Evolutionary conservation across 1,140 invertebrate species (phyloP).

Genomic region (Sycobia sp.): DNA sequence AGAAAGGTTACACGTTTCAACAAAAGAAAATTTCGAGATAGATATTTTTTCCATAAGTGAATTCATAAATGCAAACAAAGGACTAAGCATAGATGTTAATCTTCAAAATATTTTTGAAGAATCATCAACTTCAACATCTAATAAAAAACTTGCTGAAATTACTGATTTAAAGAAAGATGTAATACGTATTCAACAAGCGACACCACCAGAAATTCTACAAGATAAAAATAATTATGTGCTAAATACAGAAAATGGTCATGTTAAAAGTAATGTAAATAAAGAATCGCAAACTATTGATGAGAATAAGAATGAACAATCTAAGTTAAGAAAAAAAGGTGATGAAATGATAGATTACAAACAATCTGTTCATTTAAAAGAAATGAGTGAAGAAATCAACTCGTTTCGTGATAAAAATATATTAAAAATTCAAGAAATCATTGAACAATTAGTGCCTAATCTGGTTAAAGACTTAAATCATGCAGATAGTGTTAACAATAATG

Average conservation of each 20-base stretch:
- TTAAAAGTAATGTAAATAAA: slow-evolving; percentile 14
- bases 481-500: background rate
- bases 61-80: slow-evolving; percentile 40
- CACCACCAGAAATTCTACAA: background rate
- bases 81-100: slow-evolving; percentile 29
- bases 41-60: slow-evolving; percentile 44
- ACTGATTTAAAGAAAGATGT: slow-evolving; percentile 15
- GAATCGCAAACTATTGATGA: slow-evolving; percentile 5
- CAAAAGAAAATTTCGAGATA: slow-evolving; percentile 35
- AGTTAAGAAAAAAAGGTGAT: slow-evolving; percentile 11
- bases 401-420: background rate
- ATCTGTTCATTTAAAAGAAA: background rate
- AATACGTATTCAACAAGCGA: slow-evolving; percentile 13
- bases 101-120: slow-evolving; percentile 22
- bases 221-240: slow-evolving; percentile 1
- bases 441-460: slow-evolving; percentile 25
- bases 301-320: background rate
- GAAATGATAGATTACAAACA: slow-evolving; percentile 3
- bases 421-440: slow-evolving; percentile 1
- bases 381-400: background rate
- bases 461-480: slow-evolving; percentile 14
- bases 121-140: background rate
- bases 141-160: slow-evolving; percentile 15
- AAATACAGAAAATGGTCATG: background rate
- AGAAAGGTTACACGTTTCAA: slow-evolving; percentile 26